These are phyloP conservation scores for Biston stratarius DNA, from an alignment of 2,888 invertebrate genomes.

Conservation along the genomic window DNA sequence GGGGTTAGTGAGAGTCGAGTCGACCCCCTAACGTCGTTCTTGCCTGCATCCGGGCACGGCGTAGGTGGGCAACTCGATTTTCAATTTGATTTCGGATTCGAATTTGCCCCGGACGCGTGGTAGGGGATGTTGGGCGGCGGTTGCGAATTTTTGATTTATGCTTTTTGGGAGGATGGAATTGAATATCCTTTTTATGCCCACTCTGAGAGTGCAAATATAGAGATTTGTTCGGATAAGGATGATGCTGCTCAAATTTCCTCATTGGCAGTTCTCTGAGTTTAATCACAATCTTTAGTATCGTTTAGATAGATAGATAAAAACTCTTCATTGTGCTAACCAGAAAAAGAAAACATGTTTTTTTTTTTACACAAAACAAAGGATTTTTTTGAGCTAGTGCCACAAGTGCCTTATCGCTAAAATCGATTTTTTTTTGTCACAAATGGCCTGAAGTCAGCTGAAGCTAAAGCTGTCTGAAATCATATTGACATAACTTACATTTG, in stretches of 20 bases:
- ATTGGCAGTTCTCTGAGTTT: neutral
- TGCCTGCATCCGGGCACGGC: conserved; percentile 82
- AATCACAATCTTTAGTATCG: neutral
- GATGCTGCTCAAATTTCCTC: conserved; percentile 10
- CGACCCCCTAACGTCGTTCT: conserved; percentile 69
- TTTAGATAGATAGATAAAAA: neutral
- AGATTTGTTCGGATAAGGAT: conserved; percentile 3
- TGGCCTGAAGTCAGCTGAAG: too few species aligned
- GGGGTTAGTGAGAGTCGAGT: conserved; percentile 73
- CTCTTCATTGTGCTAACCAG: too few species aligned
- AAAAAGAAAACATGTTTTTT: too few species aligned
- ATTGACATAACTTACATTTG: too few species aligned
- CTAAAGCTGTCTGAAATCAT: too few species aligned
- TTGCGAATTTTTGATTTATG: conserved; percentile 42
- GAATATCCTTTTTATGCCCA: conserved; percentile 33
- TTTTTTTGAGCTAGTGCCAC: too few species aligned
- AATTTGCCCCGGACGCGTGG: conserved; percentile 55
- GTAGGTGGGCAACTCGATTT: conserved; percentile 67
- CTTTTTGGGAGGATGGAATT: conserved; percentile 31
- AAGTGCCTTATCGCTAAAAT: too few species aligned
- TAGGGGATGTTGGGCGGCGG: conserved; percentile 48
- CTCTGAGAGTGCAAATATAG: conserved; percentile 26
- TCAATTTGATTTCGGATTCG: conserved; percentile 74
- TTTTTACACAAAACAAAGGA: too few species aligned
- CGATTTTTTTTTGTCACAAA: too few species aligned